Evolutionary conservation across 35 echinoderm and acorn worm species (phyloP).

Genomic region (Patiria miniata): DNA sequence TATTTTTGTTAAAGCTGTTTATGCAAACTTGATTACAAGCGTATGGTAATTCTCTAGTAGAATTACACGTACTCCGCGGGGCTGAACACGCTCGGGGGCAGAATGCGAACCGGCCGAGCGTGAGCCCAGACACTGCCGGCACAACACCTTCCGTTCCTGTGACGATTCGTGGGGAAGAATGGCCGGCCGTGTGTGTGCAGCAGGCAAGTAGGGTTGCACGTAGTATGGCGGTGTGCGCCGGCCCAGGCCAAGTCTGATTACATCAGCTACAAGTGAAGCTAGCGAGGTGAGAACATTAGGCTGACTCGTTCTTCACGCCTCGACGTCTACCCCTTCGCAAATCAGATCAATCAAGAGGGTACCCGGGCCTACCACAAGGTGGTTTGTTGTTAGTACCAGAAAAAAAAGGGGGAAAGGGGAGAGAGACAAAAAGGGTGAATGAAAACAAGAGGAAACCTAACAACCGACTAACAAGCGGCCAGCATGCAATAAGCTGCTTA

Average conservation of each 20-base stretch:
- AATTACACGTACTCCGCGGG: neutral
- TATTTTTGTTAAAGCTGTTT: constrained; percentile 21
- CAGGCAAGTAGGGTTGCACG: too few species aligned
- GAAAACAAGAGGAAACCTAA: constrained; percentile 16
- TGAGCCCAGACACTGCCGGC: constrained; percentile 10
- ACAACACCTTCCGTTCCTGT: neutral
- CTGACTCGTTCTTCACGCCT: constrained; percentile 2
- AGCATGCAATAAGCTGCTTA: constrained; percentile 22
- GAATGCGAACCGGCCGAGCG: constrained; percentile 18
- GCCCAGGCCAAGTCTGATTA: neutral
- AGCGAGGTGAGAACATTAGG: constrained; percentile 25
- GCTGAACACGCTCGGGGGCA: constrained; percentile 9
- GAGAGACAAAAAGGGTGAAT: neutral
- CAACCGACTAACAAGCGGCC: constrained; percentile 14
- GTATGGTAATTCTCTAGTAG: constrained; percentile 13
- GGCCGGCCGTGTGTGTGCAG: too few species aligned
- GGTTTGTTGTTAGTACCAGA: neutral
- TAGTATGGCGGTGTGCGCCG: too few species aligned
- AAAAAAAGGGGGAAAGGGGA: neutral
- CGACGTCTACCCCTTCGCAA: neutral
- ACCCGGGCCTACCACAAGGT: constrained; percentile 23
- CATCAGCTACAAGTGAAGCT: constrained; percentile 13
- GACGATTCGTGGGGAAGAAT: too few species aligned
- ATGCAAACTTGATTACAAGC: constrained; percentile 31
- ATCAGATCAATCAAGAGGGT: constrained; percentile 18